Conservation (phyloP, 2,888 invertebrate genomes). For the Dasypolia templi region DNA sequence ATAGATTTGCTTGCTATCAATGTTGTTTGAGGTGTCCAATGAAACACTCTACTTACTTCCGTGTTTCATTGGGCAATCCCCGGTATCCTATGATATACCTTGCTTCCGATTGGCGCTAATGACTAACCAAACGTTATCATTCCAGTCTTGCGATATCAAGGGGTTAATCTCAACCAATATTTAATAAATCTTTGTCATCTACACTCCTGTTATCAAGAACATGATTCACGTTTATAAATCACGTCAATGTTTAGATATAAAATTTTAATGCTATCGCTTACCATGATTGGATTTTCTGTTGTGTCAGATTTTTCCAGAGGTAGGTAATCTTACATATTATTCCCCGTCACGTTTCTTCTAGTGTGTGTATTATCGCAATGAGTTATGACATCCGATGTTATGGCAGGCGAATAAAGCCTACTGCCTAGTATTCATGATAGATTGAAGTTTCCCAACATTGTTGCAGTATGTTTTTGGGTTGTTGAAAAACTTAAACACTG, state of each 20-base stretch:
- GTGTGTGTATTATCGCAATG: neutral
- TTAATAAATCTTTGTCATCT: conserved; percentile 30
- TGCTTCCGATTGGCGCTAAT: neutral
- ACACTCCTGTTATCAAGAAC: conserved; percentile 7
- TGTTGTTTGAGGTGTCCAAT: neutral
- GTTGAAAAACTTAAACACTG: too few relatives aligned
- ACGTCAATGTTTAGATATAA: neutral
- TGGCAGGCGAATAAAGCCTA: neutral
- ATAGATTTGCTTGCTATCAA: neutral
- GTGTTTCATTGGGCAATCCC: neutral
- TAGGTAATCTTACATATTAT: neutral
- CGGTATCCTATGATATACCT: neutral
- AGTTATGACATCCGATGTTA: neutral
- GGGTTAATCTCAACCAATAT: conserved; percentile 37
- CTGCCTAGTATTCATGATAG: neutral
- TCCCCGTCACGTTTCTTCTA: neutral
- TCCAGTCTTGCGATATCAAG: conserved; percentile 5
- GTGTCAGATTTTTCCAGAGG: neutral
- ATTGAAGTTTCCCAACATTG: neutral
- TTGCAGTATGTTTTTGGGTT: neutral
- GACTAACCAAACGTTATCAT: neutral
- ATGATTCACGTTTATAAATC: conserved; percentile 5
- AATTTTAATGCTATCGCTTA: neutral
- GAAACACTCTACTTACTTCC: too few relatives aligned
- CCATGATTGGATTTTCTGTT: neutral